These are phyloP conservation scores for Dipus sagitta DNA, from an alignment of 2,797 vertebrate species.

Conservation along the genomic window DNA sequence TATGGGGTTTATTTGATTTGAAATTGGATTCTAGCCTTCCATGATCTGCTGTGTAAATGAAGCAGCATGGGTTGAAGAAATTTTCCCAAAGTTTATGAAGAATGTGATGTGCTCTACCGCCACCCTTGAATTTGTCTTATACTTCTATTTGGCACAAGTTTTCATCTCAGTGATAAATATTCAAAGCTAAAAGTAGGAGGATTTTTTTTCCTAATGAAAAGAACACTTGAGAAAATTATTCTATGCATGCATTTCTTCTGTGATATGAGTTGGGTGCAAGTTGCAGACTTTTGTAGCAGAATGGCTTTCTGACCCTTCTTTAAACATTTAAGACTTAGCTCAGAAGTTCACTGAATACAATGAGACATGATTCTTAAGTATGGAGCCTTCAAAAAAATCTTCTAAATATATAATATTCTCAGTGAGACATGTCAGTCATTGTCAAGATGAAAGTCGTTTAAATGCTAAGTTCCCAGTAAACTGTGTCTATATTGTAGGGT, in stretches of 20 bases:
- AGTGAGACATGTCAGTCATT: slow-evolving; percentile 88
- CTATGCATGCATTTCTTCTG: slow-evolving; percentile 85
- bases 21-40: slow-evolving; percentile 89
- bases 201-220: slow-evolving; percentile 70
- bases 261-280: slow-evolving; percentile 84
- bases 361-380: slow-evolving; percentile 88
- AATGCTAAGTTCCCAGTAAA: slow-evolving; percentile 87
- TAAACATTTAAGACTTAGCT: slow-evolving; percentile 92
- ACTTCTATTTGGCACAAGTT: slow-evolving; percentile 71
- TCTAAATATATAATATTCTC: slow-evolving; percentile 91
- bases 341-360: slow-evolving; percentile 88
- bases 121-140: slow-evolving; percentile 73
- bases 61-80: slow-evolving; percentile 84
- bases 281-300: slow-evolving; percentile 87
- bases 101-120: slow-evolving; percentile 23
- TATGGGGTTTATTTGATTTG: slow-evolving; percentile 90
- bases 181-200: slow-evolving; percentile 80
- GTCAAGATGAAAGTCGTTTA: slow-evolving; percentile 89
- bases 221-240: slow-evolving; percentile 86
- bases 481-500: slow-evolving; percentile 83
- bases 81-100: slow-evolving; percentile 85
- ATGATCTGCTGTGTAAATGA: slow-evolving; percentile 88
- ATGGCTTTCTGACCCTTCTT: slow-evolving; percentile 89
- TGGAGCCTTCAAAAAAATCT: slow-evolving; percentile 85
- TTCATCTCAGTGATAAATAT: slow-evolving; percentile 84